Conservation (phyloP, 2,113 vertebrate species). For the Labeo catla region DNA sequence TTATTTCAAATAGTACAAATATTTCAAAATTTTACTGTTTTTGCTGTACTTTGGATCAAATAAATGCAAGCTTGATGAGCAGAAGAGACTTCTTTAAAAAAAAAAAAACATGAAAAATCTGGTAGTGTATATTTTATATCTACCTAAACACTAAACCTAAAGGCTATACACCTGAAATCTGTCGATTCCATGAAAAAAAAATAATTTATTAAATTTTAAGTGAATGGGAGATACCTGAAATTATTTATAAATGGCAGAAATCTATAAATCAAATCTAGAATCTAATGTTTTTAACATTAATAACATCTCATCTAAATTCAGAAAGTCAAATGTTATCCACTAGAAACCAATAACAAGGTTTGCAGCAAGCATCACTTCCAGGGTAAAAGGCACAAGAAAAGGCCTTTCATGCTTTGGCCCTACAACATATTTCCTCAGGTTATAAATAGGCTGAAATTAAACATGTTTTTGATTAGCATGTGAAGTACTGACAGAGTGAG, state of each 20-base stretch:
- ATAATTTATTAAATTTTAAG: no score
- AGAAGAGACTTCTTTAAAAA: no score
- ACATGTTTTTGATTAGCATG: conserved; percentile 32
- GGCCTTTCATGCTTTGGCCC: background rate
- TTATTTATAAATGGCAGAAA: background rate
- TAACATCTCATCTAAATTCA: background rate
- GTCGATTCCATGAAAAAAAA: no score
- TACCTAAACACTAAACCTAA: no score
- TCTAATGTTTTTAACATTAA: background rate
- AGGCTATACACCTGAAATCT: no score
- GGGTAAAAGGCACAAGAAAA: background rate
- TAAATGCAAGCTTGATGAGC: no score
- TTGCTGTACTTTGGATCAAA: no score
- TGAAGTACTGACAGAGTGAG: conserved; percentile 5
- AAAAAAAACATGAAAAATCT: no score
- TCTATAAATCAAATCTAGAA: background rate
- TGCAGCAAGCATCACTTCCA: conserved; percentile 6
- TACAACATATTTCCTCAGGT: background rate
- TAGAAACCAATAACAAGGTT: background rate
- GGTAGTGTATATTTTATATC: no score
- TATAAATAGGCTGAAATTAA: background rate
- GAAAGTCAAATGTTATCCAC: background rate
- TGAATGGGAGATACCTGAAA: background rate
- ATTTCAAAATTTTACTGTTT: no score
- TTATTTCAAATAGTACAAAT: no score